Evolutionary conservation across 1,140 invertebrate genomes (phyloP).

Genomic region (Pantala flavescens): DNA sequence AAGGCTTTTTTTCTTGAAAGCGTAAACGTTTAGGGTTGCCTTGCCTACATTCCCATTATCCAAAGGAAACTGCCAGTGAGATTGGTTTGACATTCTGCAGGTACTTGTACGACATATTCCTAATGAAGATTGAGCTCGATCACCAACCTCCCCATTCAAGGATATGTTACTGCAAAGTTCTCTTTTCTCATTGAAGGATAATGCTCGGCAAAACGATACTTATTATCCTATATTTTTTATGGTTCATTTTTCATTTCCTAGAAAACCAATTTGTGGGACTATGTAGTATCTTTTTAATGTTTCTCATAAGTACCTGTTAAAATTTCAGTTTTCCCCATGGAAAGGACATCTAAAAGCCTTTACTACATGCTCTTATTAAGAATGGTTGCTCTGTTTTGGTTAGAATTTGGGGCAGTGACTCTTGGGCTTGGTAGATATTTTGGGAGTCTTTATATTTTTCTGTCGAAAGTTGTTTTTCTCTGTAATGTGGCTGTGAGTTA

Average conservation of each 20-base stretch:
- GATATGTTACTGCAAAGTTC: constrained; percentile 9
- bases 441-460: neutral
- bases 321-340: neutral
- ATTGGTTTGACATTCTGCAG: neutral
- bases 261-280: neutral
- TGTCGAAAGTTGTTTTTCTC: neutral
- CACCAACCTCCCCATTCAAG: neutral
- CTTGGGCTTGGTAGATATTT: neutral
- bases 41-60: neutral
- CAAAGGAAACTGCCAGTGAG: neutral
- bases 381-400: neutral
- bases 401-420: neutral
- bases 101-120: neutral
- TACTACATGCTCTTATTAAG: neutral
- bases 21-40: neutral
- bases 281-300: neutral
- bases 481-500: neutral
- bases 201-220: neutral
- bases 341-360: neutral
- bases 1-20: neutral
- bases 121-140: neutral
- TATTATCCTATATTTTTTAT: neutral
- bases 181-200: neutral
- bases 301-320: neutral
- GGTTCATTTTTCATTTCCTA: neutral